Evolutionary conservation across 2,113 vertebrate genomes (phyloP).

Genomic region (Cnemophilus loriae): DNA sequence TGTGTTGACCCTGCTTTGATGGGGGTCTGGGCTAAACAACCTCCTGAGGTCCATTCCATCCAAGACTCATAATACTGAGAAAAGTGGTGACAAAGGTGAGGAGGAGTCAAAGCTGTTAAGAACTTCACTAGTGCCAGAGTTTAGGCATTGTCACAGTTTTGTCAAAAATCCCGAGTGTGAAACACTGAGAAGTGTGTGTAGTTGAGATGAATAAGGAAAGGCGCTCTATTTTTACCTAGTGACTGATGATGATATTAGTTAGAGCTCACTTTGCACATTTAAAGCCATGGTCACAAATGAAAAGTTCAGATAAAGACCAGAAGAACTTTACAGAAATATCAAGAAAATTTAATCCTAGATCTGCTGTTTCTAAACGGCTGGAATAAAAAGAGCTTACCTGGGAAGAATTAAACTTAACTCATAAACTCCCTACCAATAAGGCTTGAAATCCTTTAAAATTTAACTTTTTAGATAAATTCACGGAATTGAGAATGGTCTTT

Average conservation of each 20-base stretch:
- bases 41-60: not conserved
- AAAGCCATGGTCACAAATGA: not conserved
- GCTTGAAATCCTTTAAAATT: not conserved
- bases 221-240: not conserved
- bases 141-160: not conserved
- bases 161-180: not conserved
- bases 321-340: not conserved
- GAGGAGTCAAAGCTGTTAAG: not conserved
- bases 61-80: not conserved
- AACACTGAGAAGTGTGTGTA: not conserved
- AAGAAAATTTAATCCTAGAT: not conserved
- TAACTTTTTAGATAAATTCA: not conserved
- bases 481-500: accelerated
- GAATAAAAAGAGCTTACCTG: not conserved
- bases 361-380: not conserved
- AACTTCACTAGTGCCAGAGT: not conserved
- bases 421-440: not conserved
- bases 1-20: not conserved
- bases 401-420: not conserved
- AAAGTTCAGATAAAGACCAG: not conserved
- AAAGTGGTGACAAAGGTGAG: not conserved
- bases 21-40: not conserved
- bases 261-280: not conserved
- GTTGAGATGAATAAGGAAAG: not conserved
- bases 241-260: not conserved